A percentile compares a stretch with the other conserved stretches of the same genome.
Conservation (phyloP, 1,140 invertebrate species). For the Homarus americanus region DNA sequence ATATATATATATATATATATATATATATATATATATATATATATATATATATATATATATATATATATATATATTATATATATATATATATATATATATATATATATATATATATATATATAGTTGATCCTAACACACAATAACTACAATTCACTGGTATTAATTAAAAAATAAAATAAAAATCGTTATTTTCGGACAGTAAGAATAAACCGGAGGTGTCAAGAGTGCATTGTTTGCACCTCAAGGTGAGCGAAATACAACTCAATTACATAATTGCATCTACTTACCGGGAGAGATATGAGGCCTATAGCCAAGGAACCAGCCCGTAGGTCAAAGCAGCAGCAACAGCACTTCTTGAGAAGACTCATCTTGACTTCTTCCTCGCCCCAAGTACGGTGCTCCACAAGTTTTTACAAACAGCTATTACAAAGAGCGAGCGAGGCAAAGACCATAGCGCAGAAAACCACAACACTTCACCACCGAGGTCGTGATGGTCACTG, state of each 20-base stretch:
- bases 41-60: conserved; percentile 43
- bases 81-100: conserved; percentile 16
- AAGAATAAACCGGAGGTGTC: not conserved
- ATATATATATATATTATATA: conserved; percentile 33
- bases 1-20: conserved; percentile 14
- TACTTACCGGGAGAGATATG: conserved; percentile 65
- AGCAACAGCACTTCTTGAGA: conserved; percentile 54
- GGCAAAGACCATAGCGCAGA: not conserved
- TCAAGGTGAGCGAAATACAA: not conserved
- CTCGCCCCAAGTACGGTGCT: not conserved
- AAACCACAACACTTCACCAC: not conserved
- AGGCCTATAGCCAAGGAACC: conserved; percentile 59
- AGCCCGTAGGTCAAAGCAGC: conserved; percentile 51
- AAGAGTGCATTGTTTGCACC: too few species aligned
- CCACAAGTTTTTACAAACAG: not conserved
- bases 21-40: conserved; percentile 5
- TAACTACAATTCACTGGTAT: not conserved
- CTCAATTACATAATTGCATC: not conserved
- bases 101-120: not conserved
- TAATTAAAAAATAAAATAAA: not conserved
- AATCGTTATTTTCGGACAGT: too few species aligned
- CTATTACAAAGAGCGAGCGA: not conserved
- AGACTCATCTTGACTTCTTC: conserved; percentile 32
- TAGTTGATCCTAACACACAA: not conserved
- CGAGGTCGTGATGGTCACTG: not conserved